Base-by-base conservation (phyloP, 1,140 invertebrate species). In the Cydia strobilella region DNA sequence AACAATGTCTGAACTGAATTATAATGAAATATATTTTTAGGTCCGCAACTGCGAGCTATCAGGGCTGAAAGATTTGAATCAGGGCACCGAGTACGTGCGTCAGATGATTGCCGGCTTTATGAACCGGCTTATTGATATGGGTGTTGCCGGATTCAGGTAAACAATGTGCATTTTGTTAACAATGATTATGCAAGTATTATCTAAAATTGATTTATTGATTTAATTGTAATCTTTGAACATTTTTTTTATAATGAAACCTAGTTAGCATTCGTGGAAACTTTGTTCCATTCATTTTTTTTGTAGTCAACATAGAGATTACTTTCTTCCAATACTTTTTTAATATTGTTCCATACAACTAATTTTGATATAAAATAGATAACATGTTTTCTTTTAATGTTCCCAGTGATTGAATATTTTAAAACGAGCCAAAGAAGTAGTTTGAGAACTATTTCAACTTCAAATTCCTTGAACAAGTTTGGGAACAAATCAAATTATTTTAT, bases 121-220 rank as follows among this genome's bases (percentile, higher is more conserved):
- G 76, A 96, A 96, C 85, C 86, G 91, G 20, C 82, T 96, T 0
- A 94, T 97, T 39, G 94, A 94, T 62, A 83, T 94, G 25, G 97
- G 97, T 6, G 96, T 97, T 3, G 96, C 96, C 77, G 96, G 96
- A 42, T 96, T 96, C 81, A 88, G 95, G 25, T 94, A 39, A 39
- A 35, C 63, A 31, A 35, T n/a, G 13, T 51, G n/a, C 51, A 54
- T n/a, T 15, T 45, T 48, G 7, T 18, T 54, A 18, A 1, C n/a
- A 7, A n/a, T 18, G 0, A 18, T 54, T 54, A 54, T 54, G 2
- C 18, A 54, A 54, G 3, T 15, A 15, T 12, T 15, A 59, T 59
- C 9, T 59, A 9, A 23, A 0, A 13, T 51, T 3, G n/a, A 3
- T 51, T 59, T 20, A 9, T 15, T 15, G 15, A 45, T 13, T 45